Base-by-base conservation (phyloP, 2,888 invertebrate species). In the Cordilura impudica region DNA sequence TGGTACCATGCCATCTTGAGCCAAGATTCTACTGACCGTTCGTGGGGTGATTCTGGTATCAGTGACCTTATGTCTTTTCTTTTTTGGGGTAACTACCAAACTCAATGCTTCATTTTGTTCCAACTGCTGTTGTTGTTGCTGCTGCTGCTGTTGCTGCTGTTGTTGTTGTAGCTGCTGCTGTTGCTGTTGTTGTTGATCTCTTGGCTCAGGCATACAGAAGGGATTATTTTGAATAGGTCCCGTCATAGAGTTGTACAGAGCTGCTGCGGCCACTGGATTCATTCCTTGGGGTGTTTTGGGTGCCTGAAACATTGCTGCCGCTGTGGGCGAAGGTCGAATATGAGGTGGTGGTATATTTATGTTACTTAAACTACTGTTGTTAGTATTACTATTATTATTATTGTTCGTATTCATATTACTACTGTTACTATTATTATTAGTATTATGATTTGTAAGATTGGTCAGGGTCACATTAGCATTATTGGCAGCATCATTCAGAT, bases 61-160 rank as follows among this genome's bases (percentile, higher is more conserved):
- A 39, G 98, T 98, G 86, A 98, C 96, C 95, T 98, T 98, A 88
- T 98, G 98, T 70, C 98, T 93, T 91, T 98, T 98, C 92, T 98
- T 98, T 91, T 98, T 98, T 2, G 97, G 96, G 54, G 96, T 96
- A 84, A 98, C 97, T 75, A 98, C 98, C 85, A 98, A 92, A 88
- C 97, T 97, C 72, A 98, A 93, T 3, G 98, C 97, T 89, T 98
- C 98, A 89, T 96, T 96, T 89, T 97, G 97, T 89, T 97, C 97
- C 47, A 95, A 94, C 43, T 83, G 86, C 16, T 83, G 82, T 21
- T 86, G 85, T 21, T 95, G 95, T 86, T 94, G 86, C 90, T 93
- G 89, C 91, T 94, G 85, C 5, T 83, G 83, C n/a, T 83, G 94
- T 86, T 92, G 90, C 84, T 92, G 84, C 89, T 96, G 96, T 89